These are phyloP conservation scores for Andricus grossulariae DNA, from an alignment of 1,140 invertebrate species.

Conservation along the genomic window DNA sequence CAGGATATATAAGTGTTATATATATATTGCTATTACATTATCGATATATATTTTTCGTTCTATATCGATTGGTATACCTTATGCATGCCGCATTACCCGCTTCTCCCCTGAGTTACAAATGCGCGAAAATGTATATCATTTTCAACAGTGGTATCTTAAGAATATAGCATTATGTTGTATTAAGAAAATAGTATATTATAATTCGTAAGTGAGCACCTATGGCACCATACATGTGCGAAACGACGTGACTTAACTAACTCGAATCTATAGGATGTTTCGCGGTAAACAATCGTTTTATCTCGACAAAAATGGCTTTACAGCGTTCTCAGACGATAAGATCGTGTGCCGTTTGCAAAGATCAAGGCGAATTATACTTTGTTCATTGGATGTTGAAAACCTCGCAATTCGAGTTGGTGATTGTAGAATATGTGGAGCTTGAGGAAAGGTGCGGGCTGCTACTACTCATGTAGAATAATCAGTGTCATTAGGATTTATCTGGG, in stretches of 20 bases:
- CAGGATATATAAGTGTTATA: too few species aligned
- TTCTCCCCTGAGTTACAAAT: too few species aligned
- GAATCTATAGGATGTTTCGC: slow-evolving; percentile 21
- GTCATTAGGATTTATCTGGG: slow-evolving; percentile 25
- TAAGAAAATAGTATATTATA: background rate
- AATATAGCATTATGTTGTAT: too few species aligned
- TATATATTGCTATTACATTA: too few species aligned
- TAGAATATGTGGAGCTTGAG: slow-evolving; percentile 5
- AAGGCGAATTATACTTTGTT: slow-evolving; percentile 24
- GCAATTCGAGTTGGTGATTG: slow-evolving; percentile 3
- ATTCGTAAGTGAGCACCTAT: background rate
- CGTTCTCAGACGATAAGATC: slow-evolving; percentile 24
- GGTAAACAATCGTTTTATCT: slow-evolving; percentile 29
- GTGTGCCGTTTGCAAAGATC: slow-evolving; percentile 19
- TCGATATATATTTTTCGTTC: too few species aligned
- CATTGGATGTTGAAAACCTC: slow-evolving; percentile 13
- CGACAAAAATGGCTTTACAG: slow-evolving; percentile 4
- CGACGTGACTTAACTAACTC: slow-evolving; percentile 3
- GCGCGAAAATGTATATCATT: too few species aligned
- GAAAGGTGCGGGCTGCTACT: background rate
- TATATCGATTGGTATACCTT: too few species aligned
- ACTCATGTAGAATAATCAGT: slow-evolving; percentile 13
- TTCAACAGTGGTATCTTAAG: too few species aligned
- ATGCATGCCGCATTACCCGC: too few species aligned
- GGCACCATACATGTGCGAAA: background rate